Conservation (phyloP, 2,888 invertebrate species). For the Ochropleura leucogaster region DNA sequence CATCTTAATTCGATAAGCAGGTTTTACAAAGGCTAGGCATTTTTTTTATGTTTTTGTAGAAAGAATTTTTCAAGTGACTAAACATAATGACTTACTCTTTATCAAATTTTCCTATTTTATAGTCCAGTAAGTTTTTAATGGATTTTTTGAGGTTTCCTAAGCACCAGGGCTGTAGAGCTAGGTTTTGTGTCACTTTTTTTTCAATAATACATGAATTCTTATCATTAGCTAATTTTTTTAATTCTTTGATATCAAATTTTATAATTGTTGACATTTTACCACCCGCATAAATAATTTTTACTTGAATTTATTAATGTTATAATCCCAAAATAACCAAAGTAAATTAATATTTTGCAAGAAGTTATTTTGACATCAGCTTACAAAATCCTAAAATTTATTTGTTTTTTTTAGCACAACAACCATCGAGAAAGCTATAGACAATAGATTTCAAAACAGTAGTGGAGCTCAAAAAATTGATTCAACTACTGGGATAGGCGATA, state of each 20-base stretch:
- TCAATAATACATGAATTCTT: constrained; percentile 91
- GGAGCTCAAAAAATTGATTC: not conserved
- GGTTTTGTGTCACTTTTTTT: constrained; percentile 89
- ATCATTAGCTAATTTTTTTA: constrained; percentile 89
- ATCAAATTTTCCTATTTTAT: constrained; percentile 91
- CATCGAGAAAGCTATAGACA: constrained; percentile 7
- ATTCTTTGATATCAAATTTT: constrained; percentile 89
- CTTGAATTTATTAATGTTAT: constrained; percentile 15
- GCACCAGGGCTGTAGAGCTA: constrained; percentile 92
- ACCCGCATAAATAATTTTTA: constrained; percentile 50
- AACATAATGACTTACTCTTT: constrained; percentile 88
- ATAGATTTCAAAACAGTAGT: not conserved
- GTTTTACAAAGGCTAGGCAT: not conserved
- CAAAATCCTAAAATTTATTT: constrained; percentile 10
- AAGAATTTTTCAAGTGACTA: not conserved
- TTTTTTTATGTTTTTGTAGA: no score
- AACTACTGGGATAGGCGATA: not conserved
- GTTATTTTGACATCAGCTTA: constrained; percentile 49
- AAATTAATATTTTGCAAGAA: constrained; percentile 28
- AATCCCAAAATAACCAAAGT: constrained; percentile 22
- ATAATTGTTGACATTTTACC: constrained; percentile 86
- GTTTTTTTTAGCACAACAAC: constrained; percentile 23
- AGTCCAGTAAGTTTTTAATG: constrained; percentile 90
- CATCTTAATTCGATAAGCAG: not conserved
- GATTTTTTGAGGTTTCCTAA: constrained; percentile 91